Conservation (phyloP, 2,888 invertebrate species). For the Syrista parreyssii region DNA sequence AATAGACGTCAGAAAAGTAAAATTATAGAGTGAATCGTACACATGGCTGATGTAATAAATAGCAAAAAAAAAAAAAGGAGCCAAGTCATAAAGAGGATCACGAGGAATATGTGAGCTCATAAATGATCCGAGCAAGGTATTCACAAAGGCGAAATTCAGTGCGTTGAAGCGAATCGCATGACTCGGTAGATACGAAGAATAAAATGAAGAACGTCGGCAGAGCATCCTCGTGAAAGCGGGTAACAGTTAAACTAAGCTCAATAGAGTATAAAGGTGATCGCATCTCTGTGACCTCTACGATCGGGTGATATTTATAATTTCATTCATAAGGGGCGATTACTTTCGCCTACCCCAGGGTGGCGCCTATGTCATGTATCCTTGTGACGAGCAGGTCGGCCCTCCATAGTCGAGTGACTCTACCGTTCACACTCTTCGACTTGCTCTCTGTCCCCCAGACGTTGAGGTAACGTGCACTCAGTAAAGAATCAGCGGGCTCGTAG, state of each 20-base stretch:
- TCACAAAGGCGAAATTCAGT: neutral
- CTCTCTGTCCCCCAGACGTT: neutral
- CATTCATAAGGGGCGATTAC: conserved; percentile 39
- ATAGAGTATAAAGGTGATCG: neutral
- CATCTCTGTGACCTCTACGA: conserved; percentile 33
- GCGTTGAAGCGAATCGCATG: neutral
- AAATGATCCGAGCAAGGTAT: neutral
- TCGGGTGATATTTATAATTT: conserved; percentile 46
- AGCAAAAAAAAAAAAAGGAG: neutral
- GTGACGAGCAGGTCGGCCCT: neutral
- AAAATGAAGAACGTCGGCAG: neutral
- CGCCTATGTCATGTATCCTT: conserved; percentile 1
- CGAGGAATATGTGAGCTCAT: neutral
- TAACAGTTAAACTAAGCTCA: neutral
- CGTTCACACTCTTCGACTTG: neutral
- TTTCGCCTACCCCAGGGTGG: conserved; percentile 32
- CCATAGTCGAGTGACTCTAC: neutral
- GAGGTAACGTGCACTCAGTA: neutral
- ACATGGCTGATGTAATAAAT: neutral
- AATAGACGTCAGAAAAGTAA: neutral
- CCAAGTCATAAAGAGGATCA: neutral
- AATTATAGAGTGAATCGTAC: neutral
- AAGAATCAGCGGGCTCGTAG: neutral
- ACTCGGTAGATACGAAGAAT: neutral
- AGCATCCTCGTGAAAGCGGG: neutral